Conservation (phyloP, 2,797 vertebrate species). For the Gallinago solitaria region DNA sequence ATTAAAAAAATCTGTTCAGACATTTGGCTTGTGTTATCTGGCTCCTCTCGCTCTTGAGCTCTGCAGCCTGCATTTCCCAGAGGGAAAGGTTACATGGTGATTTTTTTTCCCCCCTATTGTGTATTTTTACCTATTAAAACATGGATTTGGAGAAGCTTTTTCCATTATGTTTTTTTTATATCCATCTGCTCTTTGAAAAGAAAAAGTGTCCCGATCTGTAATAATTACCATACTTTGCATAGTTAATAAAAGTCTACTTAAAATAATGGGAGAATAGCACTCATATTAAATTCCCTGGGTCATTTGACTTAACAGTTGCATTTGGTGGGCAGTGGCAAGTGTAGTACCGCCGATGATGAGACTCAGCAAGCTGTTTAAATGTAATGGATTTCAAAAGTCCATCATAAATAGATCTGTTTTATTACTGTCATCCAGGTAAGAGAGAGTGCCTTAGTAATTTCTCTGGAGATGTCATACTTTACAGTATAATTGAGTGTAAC, state of each 20-base stretch:
- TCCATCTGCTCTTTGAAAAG: constrained; percentile 3
- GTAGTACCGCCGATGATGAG: constrained; percentile 5
- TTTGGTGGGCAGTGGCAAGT: constrained; percentile 35
- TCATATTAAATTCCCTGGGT: constrained; percentile 22
- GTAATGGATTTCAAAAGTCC: constrained; percentile 58
- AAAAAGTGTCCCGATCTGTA: background rate
- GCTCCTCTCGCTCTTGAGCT: background rate
- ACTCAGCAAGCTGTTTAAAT: constrained; percentile 60
- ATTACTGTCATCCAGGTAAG: constrained; percentile 69
- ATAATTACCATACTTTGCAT: constrained; percentile 28
- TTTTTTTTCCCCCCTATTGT: background rate
- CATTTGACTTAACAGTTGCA: constrained; percentile 48
- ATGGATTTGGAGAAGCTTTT: background rate
- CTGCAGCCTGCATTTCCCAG: background rate
- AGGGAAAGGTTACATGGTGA: background rate
- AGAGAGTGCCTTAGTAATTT: constrained; percentile 56
- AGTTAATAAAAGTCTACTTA: constrained; percentile 41
- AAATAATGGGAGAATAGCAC: constrained; percentile 22
- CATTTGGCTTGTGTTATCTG: background rate
- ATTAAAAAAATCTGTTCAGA: background rate
- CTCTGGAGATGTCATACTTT: constrained; percentile 69
- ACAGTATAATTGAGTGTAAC: constrained; percentile 70
- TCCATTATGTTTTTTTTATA: background rate
- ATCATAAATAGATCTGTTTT: constrained; percentile 70
- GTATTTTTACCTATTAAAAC: background rate